A percentile compares a stretch with the other conserved stretches of the same genome.
Evolutionary conservation across 1,140 invertebrate genomes (phyloP).

Genomic region (Sarcophaga bullata): DNA sequence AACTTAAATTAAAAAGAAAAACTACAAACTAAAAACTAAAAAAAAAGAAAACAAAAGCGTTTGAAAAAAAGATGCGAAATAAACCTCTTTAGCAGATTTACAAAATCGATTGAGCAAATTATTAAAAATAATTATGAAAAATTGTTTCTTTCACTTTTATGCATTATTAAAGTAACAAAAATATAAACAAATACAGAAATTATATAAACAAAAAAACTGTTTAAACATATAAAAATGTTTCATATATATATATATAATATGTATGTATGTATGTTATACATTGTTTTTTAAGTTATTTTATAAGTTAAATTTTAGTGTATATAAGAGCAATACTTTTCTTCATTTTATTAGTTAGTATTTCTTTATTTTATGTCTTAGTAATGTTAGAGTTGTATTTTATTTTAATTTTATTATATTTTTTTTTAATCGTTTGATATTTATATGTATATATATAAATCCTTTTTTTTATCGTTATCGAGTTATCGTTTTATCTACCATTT

Average conservation of each 20-base stretch:
- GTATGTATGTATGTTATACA: not conserved
- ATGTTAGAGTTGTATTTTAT: not conserved
- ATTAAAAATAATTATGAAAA: too few relatives aligned
- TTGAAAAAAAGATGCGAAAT: not conserved
- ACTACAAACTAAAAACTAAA: not conserved
- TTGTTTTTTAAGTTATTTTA: not conserved
- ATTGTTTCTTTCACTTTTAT: too few relatives aligned
- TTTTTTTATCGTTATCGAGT: not conserved
- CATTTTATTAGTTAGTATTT: not conserved
- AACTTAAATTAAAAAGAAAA: not conserved
- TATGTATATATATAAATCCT: not conserved
- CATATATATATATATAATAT: too few relatives aligned
- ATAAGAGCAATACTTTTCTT: constrained; percentile 21
- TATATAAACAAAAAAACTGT: too few relatives aligned
- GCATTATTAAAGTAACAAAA: too few relatives aligned
- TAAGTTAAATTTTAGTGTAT: not conserved
- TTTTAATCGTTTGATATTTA: not conserved
- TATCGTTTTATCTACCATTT: constrained; percentile 25
- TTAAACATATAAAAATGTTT: too few relatives aligned
- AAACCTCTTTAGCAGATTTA: too few relatives aligned
- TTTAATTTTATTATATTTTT: too few relatives aligned
- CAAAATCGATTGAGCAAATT: too few relatives aligned
- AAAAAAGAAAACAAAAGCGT: too few relatives aligned
- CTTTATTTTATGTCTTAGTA: not conserved
- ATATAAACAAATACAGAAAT: too few relatives aligned